These are phyloP conservation scores for zebrafish (Danio rerio) DNA, from an alignment of 2,113 vertebrate genomes.

Conservation along the genomic window DNA sequence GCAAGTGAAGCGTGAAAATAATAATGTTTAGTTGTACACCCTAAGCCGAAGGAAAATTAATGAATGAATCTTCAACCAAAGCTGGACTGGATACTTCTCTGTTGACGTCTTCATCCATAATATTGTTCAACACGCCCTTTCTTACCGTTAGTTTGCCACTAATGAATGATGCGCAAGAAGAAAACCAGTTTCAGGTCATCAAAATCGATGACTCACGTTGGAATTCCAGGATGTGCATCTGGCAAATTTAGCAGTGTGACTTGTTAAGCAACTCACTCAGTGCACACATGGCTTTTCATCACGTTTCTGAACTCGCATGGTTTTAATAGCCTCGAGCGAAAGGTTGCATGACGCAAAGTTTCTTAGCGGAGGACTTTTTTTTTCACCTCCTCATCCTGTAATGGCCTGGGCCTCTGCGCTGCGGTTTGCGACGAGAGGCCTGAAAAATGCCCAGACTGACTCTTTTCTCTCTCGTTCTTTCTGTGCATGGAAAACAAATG, in stretches of 20 bases:
- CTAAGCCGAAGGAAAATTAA: too few relatives aligned
- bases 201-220: too few relatives aligned
- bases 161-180: too few relatives aligned
- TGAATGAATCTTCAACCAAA: too few relatives aligned
- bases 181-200: constrained; percentile 23
- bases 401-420: constrained; percentile 52
- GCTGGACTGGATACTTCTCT: too few relatives aligned
- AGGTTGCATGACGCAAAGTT: constrained; percentile 52
- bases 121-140: too few relatives aligned
- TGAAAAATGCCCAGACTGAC: constrained; percentile 53
- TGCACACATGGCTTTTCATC: background rate
- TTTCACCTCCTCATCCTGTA: constrained; percentile 50
- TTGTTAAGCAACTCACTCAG: background rate
- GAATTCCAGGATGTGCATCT: background rate
- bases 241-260: background rate
- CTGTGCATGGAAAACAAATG: constrained; percentile 49
- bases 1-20: too few relatives aligned
- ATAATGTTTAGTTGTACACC: too few relatives aligned
- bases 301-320: constrained; percentile 14
- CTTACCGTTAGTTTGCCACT: too few relatives aligned
- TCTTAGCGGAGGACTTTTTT: constrained; percentile 33
- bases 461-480: constrained; percentile 23
- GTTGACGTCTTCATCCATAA: too few relatives aligned
- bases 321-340: constrained; percentile 49
- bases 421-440: constrained; percentile 60